A percentile compares a stretch with the other conserved stretches of the same genome.
Conservation (phyloP, 2,888 invertebrate genomes). For the Drosophila longiperda region DNA sequence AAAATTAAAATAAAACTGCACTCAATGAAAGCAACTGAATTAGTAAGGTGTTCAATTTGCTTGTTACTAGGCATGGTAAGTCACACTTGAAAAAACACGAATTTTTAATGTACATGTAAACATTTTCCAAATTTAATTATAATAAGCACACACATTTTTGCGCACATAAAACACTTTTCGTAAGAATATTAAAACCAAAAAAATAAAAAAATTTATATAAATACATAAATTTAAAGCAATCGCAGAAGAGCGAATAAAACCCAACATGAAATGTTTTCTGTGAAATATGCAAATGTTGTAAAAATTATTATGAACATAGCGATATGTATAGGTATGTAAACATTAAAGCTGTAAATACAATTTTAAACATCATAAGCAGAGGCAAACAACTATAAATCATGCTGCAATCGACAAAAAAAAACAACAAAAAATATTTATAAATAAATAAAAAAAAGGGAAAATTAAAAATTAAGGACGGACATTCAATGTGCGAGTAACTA, state of each 20-base stretch:
- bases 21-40: constrained; percentile 30
- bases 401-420: constrained; percentile 30
- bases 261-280: constrained; percentile 71
- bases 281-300: constrained; percentile 69
- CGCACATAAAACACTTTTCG: constrained; percentile 46
- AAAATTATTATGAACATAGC: constrained; percentile 57
- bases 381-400: constrained; percentile 58
- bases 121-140: constrained; percentile 45
- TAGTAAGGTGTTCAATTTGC: constrained; percentile 40
- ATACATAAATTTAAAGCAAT: constrained; percentile 29
- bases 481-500: constrained; percentile 40
- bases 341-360: constrained; percentile 70
- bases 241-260: constrained; percentile 17
- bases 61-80: constrained; percentile 39
- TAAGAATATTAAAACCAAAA: constrained; percentile 7
- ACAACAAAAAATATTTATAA: background rate
- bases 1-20: constrained; percentile 39
- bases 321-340: constrained; percentile 60
- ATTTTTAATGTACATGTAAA: constrained; percentile 67
- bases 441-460: background rate
- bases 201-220: background rate
- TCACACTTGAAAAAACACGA: constrained; percentile 53
- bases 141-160: constrained; percentile 45
- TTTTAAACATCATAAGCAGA: constrained; percentile 68
- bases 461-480: constrained; percentile 8